These are phyloP conservation scores for Teinopalpus imperialis DNA, from an alignment of 2,888 invertebrate genomes.

Conservation along the genomic window DNA sequence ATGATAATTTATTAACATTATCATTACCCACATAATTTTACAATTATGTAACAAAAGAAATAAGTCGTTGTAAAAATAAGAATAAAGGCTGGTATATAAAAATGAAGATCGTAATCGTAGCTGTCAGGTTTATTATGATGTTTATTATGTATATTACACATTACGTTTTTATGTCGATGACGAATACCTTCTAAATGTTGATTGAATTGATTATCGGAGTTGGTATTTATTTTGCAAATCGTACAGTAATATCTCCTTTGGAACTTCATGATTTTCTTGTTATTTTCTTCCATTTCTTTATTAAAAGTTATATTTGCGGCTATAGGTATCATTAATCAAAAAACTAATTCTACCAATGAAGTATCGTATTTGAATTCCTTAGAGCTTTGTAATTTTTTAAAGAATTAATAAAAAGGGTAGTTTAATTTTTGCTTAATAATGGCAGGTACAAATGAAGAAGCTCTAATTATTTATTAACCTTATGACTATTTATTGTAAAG, in stretches of 20 bases:
- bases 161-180: conserved; percentile 58
- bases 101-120: conserved; percentile 43
- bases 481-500: too few relatives aligned
- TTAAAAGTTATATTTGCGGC: too few relatives aligned
- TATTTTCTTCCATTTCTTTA: conserved; percentile 38
- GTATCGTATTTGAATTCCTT: too few relatives aligned
- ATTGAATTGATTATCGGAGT: conserved; percentile 67
- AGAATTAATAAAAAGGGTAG: too few relatives aligned
- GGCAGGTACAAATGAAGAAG: too few relatives aligned
- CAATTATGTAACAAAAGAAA: conserved; percentile 55
- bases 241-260: conserved; percentile 54
- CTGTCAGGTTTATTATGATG: conserved; percentile 38
- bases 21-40: conserved; percentile 51
- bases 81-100: conserved; percentile 57
- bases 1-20: conserved; percentile 38
- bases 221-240: conserved; percentile 60
- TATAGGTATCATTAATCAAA: too few relatives aligned
- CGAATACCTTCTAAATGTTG: conserved; percentile 69
- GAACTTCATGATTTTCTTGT: conserved; percentile 30
- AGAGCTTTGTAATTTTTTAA: too few relatives aligned
- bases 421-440: too few relatives aligned
- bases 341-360: too few relatives aligned
- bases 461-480: too few relatives aligned
- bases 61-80: conserved; percentile 55
- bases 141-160: conserved; percentile 40